These are phyloP conservation scores for Balaeniceps rex DNA, from an alignment of 2,113 vertebrate species.

Conservation along the genomic window DNA sequence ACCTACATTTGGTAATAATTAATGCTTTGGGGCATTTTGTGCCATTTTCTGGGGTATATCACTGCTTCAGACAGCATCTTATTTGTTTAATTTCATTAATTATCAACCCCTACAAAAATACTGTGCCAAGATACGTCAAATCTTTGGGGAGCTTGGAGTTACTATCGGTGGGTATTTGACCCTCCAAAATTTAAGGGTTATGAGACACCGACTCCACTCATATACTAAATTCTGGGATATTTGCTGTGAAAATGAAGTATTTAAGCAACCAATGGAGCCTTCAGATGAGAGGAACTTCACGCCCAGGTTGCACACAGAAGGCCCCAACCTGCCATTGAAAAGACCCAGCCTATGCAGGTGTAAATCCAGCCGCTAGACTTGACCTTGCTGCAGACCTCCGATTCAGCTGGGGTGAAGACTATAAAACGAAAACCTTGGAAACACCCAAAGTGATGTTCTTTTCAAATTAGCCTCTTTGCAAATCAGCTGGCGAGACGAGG, in stretches of 20 bases:
- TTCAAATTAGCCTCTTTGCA: not conserved
- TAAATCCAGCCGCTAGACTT: not conserved
- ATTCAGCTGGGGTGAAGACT: not conserved
- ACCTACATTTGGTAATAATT: not conserved
- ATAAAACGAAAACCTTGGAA: not conserved
- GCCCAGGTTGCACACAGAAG: not conserved
- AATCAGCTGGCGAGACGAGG: not conserved
- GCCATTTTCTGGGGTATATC: not conserved
- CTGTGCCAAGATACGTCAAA: not conserved
- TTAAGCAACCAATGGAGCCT: not conserved
- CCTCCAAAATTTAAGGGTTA: not conserved
- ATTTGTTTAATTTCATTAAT: not conserved
- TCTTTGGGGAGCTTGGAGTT: not conserved
- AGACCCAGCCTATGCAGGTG: not conserved
- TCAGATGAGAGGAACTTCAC: not conserved
- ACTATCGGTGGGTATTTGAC: not conserved
- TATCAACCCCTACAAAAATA: not conserved
- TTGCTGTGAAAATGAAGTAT: not conserved
- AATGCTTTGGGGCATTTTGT: not conserved
- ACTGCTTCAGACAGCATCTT: not conserved
- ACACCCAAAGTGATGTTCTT: not conserved
- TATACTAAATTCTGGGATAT: not conserved
- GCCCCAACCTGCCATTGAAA: not conserved
- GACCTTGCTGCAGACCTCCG: not conserved
- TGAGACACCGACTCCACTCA: not conserved